A percentile compares a stretch with the other conserved stretches of the same genome.
phyloP scores from a whole-genome alignment of 1,140 invertebrate genomes.

The Nymphalis io region DNA sequence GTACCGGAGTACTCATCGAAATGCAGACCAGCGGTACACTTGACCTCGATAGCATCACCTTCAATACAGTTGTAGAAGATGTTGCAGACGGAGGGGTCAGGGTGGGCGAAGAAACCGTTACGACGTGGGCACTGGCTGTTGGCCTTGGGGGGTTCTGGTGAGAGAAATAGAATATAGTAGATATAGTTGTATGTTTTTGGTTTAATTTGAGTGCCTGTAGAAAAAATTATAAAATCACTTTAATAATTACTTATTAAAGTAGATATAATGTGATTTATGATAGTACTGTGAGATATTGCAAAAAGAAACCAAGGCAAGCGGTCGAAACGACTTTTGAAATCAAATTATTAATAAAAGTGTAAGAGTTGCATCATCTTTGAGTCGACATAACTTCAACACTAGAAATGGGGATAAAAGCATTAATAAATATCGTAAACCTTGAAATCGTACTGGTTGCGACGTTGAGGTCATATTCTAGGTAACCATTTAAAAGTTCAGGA shows the following conservation, averaged over 20 bases:
- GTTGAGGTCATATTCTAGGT: slow-evolving; percentile 29
- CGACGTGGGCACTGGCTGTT: slow-evolving; percentile 88
- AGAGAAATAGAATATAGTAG: slow-evolving; percentile 6
- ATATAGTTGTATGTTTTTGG: too few species aligned
- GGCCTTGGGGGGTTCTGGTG: slow-evolving; percentile 87
- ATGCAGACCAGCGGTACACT: slow-evolving; percentile 91
- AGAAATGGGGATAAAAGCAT: slow-evolving; percentile 33
- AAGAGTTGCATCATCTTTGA: slow-evolving; percentile 43
- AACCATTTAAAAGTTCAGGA: slow-evolving; percentile 36
- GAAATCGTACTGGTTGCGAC: slow-evolving; percentile 21
- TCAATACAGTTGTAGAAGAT: slow-evolving; percentile 95
- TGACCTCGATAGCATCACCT: slow-evolving; percentile 89
- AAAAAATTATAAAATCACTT: too few species aligned
- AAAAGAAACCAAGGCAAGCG: slow-evolving; percentile 39
- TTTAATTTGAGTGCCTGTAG: too few species aligned
- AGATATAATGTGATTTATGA: too few species aligned
- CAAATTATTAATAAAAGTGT: slow-evolving; percentile 39
- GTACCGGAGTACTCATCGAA: slow-evolving; percentile 93
- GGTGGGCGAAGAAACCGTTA: slow-evolving; percentile 95
- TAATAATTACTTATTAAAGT: too few species aligned
- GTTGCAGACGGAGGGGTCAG: slow-evolving; percentile 89
- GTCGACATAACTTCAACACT: slow-evolving; percentile 37
- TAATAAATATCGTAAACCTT: slow-evolving; percentile 35
- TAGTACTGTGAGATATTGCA: slow-evolving; percentile 14
- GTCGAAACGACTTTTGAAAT: slow-evolving; percentile 44